Evolutionary conservation across 2,113 vertebrate species (phyloP).

Genomic region (Crotalus viridis): DNA sequence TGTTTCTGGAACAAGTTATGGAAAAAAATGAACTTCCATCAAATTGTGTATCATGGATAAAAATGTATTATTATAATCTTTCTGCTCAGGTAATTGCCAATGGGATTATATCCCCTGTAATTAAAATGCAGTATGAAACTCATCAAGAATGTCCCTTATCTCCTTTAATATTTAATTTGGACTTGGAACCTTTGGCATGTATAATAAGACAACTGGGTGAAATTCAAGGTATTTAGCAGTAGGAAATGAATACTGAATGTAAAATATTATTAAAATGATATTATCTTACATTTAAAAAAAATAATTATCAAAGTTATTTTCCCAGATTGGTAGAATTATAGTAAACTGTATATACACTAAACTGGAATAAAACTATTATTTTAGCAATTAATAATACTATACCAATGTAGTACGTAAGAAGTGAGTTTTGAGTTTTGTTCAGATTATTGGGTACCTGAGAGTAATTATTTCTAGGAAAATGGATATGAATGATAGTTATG

Average conservation of each 20-base stretch:
- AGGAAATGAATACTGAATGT: neutral
- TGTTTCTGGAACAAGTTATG: neutral
- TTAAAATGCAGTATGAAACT: neutral
- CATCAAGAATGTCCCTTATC: neutral
- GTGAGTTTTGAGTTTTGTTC: neutral
- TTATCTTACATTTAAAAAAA: neutral
- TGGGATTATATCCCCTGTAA: neutral
- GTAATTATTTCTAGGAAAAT: neutral
- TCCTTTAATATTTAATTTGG: neutral
- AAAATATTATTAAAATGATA: neutral
- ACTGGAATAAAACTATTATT: neutral
- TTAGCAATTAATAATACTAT: neutral
- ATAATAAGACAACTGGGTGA: neutral
- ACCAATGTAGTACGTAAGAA: neutral
- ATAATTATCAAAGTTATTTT: neutral
- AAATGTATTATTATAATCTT: neutral
- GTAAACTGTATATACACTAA: neutral
- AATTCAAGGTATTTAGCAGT: neutral
- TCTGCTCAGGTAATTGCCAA: neutral
- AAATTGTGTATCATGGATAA: neutral
- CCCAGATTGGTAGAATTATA: neutral
- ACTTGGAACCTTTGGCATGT: neutral
- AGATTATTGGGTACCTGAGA: neutral
- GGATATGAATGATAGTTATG: neutral
- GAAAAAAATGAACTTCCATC: neutral